These are phyloP conservation scores for Xerus inauris DNA, from an alignment of 2,113 vertebrate species.

Conservation along the genomic window DNA sequence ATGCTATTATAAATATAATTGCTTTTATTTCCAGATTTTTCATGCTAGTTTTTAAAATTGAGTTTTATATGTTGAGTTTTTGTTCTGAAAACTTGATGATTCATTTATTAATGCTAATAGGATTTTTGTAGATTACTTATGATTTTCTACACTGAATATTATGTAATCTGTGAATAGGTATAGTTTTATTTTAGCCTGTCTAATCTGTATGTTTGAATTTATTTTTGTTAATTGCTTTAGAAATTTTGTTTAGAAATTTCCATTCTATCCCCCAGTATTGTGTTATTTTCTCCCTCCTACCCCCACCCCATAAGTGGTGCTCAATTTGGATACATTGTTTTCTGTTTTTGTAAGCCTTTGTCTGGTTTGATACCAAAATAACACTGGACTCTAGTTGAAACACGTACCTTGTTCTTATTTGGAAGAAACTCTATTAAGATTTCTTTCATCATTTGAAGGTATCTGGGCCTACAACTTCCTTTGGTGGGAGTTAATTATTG, in stretches of 20 bases:
- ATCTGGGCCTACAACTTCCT: neutral
- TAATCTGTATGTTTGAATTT: neutral
- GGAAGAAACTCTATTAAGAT: neutral
- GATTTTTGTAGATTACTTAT: neutral
- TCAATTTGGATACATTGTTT: neutral
- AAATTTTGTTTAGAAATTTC: neutral
- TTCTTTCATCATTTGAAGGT: neutral
- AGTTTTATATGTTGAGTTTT: neutral
- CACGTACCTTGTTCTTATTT: neutral
- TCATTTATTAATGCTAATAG: neutral
- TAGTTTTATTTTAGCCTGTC: neutral
- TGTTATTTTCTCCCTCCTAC: neutral
- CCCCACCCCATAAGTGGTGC: neutral
- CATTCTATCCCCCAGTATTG: neutral
- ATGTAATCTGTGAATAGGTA: neutral
- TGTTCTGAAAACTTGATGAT: neutral
- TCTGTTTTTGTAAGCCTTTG: neutral
- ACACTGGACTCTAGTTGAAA: neutral
- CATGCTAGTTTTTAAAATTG: neutral
- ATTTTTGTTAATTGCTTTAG: neutral
- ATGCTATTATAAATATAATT: neutral
- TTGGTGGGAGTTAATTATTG: neutral
- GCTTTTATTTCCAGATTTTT: neutral
- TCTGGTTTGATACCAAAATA: neutral
- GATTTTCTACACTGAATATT: too few species aligned